Evolutionary conservation across 2,113 vertebrate genomes (phyloP), one percentile per base, ranked within the genome.

Genomic region (Gambusia holbrooki): DNA sequence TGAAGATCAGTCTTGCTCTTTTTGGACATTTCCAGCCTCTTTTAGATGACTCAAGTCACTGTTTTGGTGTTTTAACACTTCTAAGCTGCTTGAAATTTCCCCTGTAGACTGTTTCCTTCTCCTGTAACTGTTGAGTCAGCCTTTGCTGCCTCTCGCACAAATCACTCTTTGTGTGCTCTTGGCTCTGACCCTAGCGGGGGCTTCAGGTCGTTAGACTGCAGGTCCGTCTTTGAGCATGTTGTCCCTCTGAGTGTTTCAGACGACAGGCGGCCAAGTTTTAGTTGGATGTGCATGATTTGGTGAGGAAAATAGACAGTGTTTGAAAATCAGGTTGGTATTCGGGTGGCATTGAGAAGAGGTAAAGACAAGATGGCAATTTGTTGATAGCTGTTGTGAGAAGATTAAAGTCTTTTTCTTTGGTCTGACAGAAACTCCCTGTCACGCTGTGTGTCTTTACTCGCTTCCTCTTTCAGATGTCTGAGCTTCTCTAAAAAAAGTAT

Each of bases 51-150:
- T 76, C 0, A 10, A 25, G 33, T 58, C 35, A 12, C 22, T 78
- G 27, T 25, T 65, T 7, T 12, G 5, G 12, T 30, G 25, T 74
- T 76, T 37, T 19, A 17, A 6, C 14, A 54, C 42, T 69, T 75
- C 42, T 37, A 69, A 74, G 62, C 30, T 75, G 19, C 32, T 71
- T 60, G 30, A 66, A 63, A 66, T 69, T 71, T 48, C 66, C 60
- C 54, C 27, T 28, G 58, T 61, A 32, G 73, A 51, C 73, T 71
- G 71, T 77, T 81, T 87, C 85, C 80, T 87, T 27, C 28, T 76
- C 37, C 35, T 9, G 17, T 75, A 88, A 89, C 42, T 81, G 80
- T 73, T 62, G 85, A 88, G 87, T 90, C 90, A 88, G 87, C 83
- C 51, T 30, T 82, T 35, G 15, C 14, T 42, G 58, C 71, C 78